Evolutionary conservation across 2,888 invertebrate species (phyloP).

Genomic region (Polyommatus iphigenia): DNA sequence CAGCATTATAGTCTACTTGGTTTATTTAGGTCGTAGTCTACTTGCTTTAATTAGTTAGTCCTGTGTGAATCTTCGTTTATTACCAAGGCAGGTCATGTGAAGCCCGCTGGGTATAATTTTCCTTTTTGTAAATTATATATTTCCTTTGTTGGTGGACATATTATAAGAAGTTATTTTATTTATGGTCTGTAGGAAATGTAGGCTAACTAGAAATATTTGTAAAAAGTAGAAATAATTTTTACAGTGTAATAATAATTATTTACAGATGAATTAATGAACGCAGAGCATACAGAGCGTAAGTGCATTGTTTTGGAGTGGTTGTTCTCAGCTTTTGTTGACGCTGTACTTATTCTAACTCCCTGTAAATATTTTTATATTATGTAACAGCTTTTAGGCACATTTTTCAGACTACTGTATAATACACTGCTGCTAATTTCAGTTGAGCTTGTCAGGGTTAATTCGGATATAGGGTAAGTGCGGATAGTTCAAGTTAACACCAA

Average conservation of each 20-base stretch:
- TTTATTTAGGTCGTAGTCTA: no score
- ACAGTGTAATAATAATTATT: conserved; percentile 39
- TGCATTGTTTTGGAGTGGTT: conserved; percentile 41
- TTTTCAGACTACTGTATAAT: background rate
- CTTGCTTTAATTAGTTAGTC: no score
- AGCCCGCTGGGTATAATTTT: background rate
- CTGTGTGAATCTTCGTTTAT: no score
- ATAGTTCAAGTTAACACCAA: no score
- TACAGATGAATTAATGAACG: conserved; percentile 70
- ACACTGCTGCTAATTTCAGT: background rate
- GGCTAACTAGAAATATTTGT: background rate
- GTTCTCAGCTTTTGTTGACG: conserved; percentile 32
- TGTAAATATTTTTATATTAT: background rate
- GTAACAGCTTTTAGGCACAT: background rate
- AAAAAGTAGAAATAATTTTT: background rate
- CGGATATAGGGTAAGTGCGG: background rate
- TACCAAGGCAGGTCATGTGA: no score
- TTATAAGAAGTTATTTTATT: background rate
- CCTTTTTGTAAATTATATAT: no score
- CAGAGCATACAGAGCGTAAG: conserved; percentile 69
- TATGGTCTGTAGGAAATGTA: background rate
- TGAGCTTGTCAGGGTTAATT: background rate
- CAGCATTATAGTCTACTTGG: no score
- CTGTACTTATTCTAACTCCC: conserved; percentile 29
- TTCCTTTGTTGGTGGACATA: background rate